Percentiles rank a stretch among this genome's conserved stretches.
These are phyloP conservation scores for Catharus bicknelli DNA, from an alignment of 2,113 vertebrate genomes.

Conservation along the genomic window DNA sequence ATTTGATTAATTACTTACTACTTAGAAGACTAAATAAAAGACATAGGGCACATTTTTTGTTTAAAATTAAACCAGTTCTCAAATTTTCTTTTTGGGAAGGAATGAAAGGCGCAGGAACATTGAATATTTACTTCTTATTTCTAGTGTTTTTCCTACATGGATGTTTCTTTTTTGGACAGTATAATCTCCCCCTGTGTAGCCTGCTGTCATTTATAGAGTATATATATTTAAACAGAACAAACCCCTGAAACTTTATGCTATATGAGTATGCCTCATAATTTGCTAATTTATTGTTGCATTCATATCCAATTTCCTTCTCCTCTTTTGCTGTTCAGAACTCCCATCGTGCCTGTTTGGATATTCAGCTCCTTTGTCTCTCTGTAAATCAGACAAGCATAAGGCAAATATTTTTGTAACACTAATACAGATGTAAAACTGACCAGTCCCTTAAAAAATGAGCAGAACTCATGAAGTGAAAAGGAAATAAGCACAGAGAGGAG, in stretches of 20 bases:
- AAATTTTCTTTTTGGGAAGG: not conserved
- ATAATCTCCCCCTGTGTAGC: not conserved
- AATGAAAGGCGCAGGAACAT: not conserved
- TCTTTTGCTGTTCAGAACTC: not conserved
- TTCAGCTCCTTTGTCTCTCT: not conserved
- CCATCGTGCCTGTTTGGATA: not conserved
- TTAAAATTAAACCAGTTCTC: not conserved
- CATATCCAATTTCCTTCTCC: not conserved
- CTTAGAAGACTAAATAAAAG: not conserved
- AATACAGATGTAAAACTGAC: not conserved
- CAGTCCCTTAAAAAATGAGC: not conserved
- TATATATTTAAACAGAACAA: not conserved
- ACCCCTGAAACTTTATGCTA: not conserved
- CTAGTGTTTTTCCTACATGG: not conserved
- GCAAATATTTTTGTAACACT: not conserved
- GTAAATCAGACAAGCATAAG: not conserved
- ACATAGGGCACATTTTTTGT: not conserved
- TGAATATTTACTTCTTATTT: not conserved
- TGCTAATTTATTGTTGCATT: not conserved
- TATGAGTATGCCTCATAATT: fast-evolving
- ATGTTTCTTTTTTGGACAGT: not conserved
- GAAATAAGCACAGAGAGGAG: not conserved
- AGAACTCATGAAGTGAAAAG: not conserved
- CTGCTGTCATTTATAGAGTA: not conserved
- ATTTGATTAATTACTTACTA: not conserved